Percentiles rank a stretch among this genome's conserved stretches.
phyloP scores from a whole-genome alignment of 2,113 vertebrate species.

The Columba livia region DNA sequence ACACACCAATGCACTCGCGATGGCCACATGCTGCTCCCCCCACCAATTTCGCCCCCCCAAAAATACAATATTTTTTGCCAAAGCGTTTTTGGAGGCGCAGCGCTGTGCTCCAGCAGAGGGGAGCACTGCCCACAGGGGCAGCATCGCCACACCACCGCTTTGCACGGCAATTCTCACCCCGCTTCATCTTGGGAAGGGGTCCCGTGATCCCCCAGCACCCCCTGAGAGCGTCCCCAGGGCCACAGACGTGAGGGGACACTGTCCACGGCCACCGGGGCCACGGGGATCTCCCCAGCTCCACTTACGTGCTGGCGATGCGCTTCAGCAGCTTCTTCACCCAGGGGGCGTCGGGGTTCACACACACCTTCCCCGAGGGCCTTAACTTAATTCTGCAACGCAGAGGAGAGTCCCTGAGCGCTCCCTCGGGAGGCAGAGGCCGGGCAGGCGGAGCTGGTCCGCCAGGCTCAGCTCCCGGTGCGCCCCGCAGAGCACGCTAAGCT shows the following conservation, averaged over 20 bases:
- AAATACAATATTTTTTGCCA: accelerated
- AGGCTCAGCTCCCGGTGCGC: background rate
- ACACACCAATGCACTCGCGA: accelerated
- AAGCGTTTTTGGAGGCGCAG: accelerated
- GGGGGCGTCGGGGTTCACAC: slow-evolving; percentile 2
- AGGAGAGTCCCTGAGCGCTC: background rate
- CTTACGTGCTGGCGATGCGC: slow-evolving; percentile 51
- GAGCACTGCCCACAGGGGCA: accelerated
- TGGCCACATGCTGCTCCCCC: background rate
- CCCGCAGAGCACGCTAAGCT: accelerated
- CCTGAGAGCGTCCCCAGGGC: accelerated
- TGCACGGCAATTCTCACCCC: background rate
- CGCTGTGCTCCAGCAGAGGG: accelerated
- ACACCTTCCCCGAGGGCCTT: background rate
- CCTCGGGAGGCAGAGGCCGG: background rate
- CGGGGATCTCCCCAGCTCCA: background rate
- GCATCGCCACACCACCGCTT: accelerated
- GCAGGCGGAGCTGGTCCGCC: background rate
- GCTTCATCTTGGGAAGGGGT: accelerated
- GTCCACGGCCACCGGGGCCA: background rate
- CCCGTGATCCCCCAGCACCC: background rate
- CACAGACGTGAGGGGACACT: accelerated
- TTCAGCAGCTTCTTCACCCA: slow-evolving; percentile 65
- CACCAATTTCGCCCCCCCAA: background rate
- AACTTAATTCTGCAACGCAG: slow-evolving; percentile 45